Percentiles rank a stretch among this genome's conserved stretches.
phyloP scores from a whole-genome alignment of 1,140 invertebrate genomes.

The Thrips palmi region DNA sequence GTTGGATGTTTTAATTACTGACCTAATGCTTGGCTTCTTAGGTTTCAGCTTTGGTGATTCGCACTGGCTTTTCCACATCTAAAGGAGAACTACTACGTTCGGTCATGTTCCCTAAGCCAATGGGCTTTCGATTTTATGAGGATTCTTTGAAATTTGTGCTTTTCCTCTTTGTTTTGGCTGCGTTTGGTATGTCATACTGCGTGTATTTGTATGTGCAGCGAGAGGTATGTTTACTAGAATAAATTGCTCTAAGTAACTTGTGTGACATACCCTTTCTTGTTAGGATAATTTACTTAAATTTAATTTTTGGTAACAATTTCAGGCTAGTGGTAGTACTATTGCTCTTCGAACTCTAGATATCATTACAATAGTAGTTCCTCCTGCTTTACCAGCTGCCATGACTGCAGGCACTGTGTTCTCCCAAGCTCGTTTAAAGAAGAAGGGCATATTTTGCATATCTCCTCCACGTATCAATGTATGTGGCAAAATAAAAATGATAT shows the following conservation, averaged over 20 bases:
- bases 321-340: conserved; percentile 25
- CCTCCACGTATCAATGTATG: conserved; percentile 73
- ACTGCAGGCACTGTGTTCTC: conserved; percentile 70
- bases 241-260: neutral
- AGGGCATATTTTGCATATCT: conserved; percentile 75
- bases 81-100: conserved; percentile 78
- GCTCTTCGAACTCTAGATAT: conserved; percentile 57
- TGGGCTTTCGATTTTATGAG: conserved; percentile 77
- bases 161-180: conserved; percentile 32
- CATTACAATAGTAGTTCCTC: conserved; percentile 86
- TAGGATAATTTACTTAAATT: conserved; percentile 5
- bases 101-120: conserved; percentile 76
- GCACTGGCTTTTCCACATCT: conserved; percentile 71
- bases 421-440: conserved; percentile 54
- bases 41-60: conserved; percentile 60
- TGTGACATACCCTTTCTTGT: conserved; percentile 6
- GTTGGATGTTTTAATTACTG: conserved; percentile 1
- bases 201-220: conserved; percentile 31
- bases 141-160: conserved; percentile 67
- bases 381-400: conserved; percentile 82
- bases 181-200: conserved; percentile 31
- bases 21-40: no score
- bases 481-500: conserved; percentile 75
- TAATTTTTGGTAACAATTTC: conserved; percentile 12
- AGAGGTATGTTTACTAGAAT: conserved; percentile 24